Percentiles rank a stretch among this genome's conserved stretches.
Evolutionary conservation across 2,888 invertebrate genomes (phyloP).

Genomic region (Azorinus chamasolen): DNA sequence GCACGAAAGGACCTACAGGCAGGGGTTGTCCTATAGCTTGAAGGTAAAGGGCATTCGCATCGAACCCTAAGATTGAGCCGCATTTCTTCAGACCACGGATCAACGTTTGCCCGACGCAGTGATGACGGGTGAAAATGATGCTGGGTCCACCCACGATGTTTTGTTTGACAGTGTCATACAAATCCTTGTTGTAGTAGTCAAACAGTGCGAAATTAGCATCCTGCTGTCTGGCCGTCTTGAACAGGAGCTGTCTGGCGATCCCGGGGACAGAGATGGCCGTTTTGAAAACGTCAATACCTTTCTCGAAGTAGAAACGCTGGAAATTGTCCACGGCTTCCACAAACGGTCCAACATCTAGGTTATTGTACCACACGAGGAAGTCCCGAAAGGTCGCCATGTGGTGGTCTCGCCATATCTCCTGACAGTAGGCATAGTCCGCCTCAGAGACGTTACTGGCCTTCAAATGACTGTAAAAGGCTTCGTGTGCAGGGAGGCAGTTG

Average conservation of each 20-base stretch:
- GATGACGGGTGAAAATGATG: too few relatives aligned
- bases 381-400: slow-evolving; percentile 58
- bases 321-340: slow-evolving; percentile 56
- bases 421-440: slow-evolving; percentile 35
- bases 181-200: slow-evolving; percentile 47
- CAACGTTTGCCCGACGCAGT: slow-evolving; percentile 33
- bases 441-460: slow-evolving; percentile 4
- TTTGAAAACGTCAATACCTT: too few relatives aligned
- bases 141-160: slow-evolving; percentile 39
- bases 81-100: slow-evolving; percentile 44
- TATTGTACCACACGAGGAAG: too few relatives aligned
- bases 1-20: too few relatives aligned
- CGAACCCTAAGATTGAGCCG: slow-evolving; percentile 35
- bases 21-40: slow-evolving; percentile 47
- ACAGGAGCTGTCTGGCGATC: slow-evolving; percentile 19
- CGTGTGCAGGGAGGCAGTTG: slow-evolving; percentile 7
- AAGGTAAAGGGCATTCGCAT: slow-evolving; percentile 55
- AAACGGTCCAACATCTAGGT: slow-evolving; percentile 60
- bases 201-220: slow-evolving; percentile 39
- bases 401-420: slow-evolving; percentile 51
- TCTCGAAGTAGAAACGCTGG: slow-evolving; percentile 59
- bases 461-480: too few relatives aligned
- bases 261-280: slow-evolving; percentile 62
- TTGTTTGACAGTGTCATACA: slow-evolving; percentile 51
- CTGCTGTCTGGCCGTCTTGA: slow-evolving; percentile 2